Conservation (phyloP, 1,140 invertebrate species). For the Cecropterus lyciades region DNA sequence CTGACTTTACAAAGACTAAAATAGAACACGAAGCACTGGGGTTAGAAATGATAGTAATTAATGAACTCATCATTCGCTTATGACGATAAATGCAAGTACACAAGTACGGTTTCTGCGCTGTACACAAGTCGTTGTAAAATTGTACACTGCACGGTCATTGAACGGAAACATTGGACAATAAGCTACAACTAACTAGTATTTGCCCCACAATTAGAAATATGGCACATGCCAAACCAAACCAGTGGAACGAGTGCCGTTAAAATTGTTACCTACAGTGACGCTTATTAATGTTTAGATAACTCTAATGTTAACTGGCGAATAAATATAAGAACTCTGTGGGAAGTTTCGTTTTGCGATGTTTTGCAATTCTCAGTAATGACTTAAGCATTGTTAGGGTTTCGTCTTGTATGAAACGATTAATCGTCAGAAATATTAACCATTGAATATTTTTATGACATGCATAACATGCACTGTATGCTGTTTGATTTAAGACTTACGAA, state of each 20-base stretch:
- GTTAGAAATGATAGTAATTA: constrained; percentile 21
- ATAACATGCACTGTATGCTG: too few relatives aligned
- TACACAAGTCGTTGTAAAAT: constrained; percentile 42
- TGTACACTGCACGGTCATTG: constrained; percentile 59
- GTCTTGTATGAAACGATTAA: too few relatives aligned
- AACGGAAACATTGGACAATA: constrained; percentile 58
- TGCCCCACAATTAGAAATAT: constrained; percentile 52
- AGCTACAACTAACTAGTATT: constrained; percentile 43
- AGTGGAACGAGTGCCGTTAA: constrained; percentile 47
- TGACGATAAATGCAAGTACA: constrained; percentile 34
- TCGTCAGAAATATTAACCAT: too few relatives aligned
- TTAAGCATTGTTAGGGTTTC: too few relatives aligned
- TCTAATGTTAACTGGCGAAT: too few relatives aligned
- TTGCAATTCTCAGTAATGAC: too few relatives aligned
- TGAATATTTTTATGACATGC: too few relatives aligned
- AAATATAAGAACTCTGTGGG: too few relatives aligned
- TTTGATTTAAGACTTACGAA: too few relatives aligned
- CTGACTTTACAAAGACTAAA: neutral
- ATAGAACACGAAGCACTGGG: neutral
- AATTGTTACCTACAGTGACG: constrained; percentile 29
- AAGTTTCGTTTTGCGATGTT: too few relatives aligned
- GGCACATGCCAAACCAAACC: constrained; percentile 44
- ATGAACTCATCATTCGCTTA: constrained; percentile 21
- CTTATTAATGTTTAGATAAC: constrained; percentile 8
- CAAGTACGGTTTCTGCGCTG: constrained; percentile 37